These are phyloP conservation scores for Anarrhichthys ocellatus DNA, from an alignment of 2,113 vertebrate genomes.

Conservation along the genomic window DNA sequence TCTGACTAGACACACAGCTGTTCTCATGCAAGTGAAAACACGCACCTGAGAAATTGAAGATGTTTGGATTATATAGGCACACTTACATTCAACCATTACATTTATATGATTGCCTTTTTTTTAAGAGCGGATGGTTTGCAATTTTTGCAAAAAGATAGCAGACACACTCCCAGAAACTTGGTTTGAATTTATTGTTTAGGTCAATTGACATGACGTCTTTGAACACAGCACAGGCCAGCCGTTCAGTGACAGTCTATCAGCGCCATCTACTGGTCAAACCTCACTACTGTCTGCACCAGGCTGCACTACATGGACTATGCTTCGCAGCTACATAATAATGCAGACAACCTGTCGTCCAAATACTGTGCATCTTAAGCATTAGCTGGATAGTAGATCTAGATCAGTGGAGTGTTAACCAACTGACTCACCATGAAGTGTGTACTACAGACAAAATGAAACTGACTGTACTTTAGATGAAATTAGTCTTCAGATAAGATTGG, in stretches of 20 bases:
- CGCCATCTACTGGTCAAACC: slow-evolving; percentile 12
- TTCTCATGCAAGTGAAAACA: accelerated
- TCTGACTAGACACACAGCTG: not conserved
- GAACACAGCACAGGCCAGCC: slow-evolving; percentile 31
- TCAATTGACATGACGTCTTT: not conserved
- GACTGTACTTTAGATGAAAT: not conserved
- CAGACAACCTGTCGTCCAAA: not conserved
- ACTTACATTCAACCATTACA: not conserved
- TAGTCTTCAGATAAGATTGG: not conserved
- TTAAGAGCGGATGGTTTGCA: accelerated
- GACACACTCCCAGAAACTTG: not conserved
- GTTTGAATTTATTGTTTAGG: accelerated
- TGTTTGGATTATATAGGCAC: not conserved
- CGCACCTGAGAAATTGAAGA: not conserved
- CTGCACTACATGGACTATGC: not conserved
- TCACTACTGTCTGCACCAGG: not conserved
- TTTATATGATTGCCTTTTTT: not conserved
- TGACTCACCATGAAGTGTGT: not conserved
- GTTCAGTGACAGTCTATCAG: not conserved
- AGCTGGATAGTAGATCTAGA: not conserved
- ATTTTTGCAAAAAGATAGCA: not conserved
- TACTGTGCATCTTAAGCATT: not conserved
- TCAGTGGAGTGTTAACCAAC: not conserved
- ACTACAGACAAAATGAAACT: not conserved
- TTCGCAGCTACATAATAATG: not conserved